Evolutionary conservation across 23 tunicate species (phyloP).

Genomic region (Halocynthia roretzi): DNA sequence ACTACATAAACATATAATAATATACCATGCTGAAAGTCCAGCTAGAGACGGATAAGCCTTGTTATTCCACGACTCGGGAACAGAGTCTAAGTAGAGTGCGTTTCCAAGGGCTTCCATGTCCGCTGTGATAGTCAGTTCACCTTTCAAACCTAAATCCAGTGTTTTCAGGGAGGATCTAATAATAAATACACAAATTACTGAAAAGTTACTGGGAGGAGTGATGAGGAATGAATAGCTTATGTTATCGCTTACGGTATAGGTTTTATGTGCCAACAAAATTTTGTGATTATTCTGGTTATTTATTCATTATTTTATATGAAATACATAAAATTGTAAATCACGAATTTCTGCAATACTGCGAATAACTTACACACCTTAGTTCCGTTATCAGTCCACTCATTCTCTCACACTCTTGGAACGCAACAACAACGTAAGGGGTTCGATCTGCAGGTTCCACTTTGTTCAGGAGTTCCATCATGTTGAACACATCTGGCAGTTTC

Average conservation of each 20-base stretch:
- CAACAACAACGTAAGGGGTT: conserved; percentile 94
- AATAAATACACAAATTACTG: not conserved
- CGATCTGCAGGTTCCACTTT: conserved; percentile 93
- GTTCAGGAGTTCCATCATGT: conserved; percentile 72
- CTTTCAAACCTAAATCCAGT: conserved; percentile 90
- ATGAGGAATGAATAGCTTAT: too few relatives aligned
- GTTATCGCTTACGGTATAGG: too few relatives aligned
- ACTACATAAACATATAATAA: too few relatives aligned
- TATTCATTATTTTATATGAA: too few relatives aligned
- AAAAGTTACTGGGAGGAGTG: too few relatives aligned
- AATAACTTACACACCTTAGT: conserved; percentile 27
- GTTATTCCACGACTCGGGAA: conserved; percentile 83
- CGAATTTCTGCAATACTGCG: too few relatives aligned
- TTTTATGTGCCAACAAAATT: too few relatives aligned
- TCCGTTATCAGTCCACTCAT: conserved; percentile 79
- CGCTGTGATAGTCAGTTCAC: conserved; percentile 95
- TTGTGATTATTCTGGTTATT: too few relatives aligned
- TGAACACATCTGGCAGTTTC: conserved; percentile 84
- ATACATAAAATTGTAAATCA: too few relatives aligned
- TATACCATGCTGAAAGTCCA: conserved; percentile 68
- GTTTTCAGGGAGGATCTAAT: conserved; percentile 75
- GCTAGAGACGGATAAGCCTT: conserved; percentile 94
- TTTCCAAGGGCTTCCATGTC: conserved; percentile 86
- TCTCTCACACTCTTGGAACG: conserved; percentile 94
- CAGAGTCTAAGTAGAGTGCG: conserved; percentile 70